Conservation (phyloP, 2,797 vertebrate species). For the Steatocranus sp. region DNA sequence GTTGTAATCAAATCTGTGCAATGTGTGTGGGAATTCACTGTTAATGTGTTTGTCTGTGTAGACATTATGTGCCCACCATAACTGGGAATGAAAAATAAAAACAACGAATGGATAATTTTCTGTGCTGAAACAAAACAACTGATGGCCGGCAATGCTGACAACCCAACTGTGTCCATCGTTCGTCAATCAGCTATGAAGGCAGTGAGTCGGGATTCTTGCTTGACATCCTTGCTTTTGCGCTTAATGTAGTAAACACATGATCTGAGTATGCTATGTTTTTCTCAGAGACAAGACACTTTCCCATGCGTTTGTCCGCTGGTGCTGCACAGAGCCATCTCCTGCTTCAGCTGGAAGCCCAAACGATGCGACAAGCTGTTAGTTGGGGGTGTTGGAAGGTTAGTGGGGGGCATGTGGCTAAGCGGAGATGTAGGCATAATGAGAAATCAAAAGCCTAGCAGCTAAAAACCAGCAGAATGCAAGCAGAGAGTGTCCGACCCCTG, state of each 20-base stretch:
- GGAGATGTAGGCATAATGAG: not conserved
- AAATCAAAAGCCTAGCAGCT: conserved; percentile 14
- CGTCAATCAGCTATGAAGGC: not conserved
- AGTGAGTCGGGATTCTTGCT: not conserved
- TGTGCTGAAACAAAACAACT: not conserved
- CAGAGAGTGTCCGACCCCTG: not conserved
- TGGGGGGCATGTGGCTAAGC: not conserved
- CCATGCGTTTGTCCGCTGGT: not conserved
- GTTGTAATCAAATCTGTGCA: conserved; percentile 42
- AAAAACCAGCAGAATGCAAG: conserved; percentile 8
- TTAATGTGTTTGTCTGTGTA: not conserved
- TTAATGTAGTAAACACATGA: not conserved
- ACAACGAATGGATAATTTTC: not conserved
- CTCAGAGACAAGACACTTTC: not conserved
- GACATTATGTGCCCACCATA: not conserved
- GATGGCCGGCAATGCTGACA: not conserved
- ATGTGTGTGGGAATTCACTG: conserved; percentile 13
- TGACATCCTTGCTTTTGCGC: not conserved
- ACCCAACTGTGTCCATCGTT: not conserved
- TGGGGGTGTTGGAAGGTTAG: conserved; percentile 5
- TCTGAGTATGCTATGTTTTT: not conserved
- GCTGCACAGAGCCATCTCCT: not conserved
- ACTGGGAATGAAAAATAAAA: not conserved
- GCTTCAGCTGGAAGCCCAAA: conserved; percentile 22
- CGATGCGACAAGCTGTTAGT: conserved; percentile 5